A percentile compares a stretch with the other conserved stretches of the same genome.
Conservation (phyloP, 2,113 vertebrate genomes). For the Mohoua ochrocephala region DNA sequence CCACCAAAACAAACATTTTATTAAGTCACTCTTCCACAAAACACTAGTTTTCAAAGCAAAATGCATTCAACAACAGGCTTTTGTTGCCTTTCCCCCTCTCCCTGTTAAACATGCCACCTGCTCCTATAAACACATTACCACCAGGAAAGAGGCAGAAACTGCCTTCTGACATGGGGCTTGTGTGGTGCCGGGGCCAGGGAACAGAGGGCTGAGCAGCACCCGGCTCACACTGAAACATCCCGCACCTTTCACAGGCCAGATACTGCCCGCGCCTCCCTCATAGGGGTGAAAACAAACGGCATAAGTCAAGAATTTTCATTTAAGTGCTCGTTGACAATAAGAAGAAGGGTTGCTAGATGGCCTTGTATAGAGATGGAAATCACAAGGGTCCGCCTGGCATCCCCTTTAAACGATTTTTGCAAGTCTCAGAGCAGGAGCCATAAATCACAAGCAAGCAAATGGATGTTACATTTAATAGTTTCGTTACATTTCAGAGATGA, state of each 20-base stretch:
- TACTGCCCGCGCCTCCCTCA: too few species aligned
- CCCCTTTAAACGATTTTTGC: neutral
- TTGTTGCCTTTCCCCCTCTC: rapidly evolving
- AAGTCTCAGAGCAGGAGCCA: neutral
- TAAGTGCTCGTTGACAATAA: neutral
- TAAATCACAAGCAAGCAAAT: neutral
- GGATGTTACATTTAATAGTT: neutral
- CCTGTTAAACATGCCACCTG: neutral
- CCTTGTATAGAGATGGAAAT: neutral
- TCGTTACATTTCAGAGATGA: neutral
- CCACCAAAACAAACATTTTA: neutral
- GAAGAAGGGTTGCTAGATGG: neutral
- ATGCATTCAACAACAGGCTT: rapidly evolving
- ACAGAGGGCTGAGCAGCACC: neutral
- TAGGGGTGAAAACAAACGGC: neutral
- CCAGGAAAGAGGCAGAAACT: neutral
- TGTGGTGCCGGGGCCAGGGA: rapidly evolving
- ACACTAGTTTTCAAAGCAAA: neutral
- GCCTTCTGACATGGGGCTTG: rapidly evolving
- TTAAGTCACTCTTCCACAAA: neutral
- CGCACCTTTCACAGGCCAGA: rapidly evolving
- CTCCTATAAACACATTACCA: rapidly evolving
- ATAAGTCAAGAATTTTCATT: neutral
- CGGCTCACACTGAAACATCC: rapidly evolving
- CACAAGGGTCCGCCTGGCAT: neutral